Evolutionary conservation across 2,797 vertebrate species (phyloP), one percentile per base, ranked within the genome.

Genomic region (Orientallactaga sibirica): DNA sequence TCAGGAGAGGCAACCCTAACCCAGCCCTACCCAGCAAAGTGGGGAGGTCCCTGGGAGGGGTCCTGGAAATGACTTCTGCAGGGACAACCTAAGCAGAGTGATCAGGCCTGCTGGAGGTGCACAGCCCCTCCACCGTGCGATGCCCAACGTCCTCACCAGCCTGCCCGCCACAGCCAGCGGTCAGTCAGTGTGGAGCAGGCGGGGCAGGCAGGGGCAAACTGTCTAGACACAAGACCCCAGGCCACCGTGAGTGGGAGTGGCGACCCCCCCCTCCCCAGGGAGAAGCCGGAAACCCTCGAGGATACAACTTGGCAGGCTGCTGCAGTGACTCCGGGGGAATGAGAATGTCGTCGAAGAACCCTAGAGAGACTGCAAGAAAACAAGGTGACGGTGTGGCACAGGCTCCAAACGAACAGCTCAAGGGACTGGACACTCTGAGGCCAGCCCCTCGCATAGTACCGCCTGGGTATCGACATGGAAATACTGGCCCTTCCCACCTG

Each of bases 301-400:
- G 99, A 99, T 99, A 99, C 99, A 99, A 99, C 95, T 99, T 99
- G 68, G 99, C 99, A 11, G 99, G 99, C 96, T 99, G 99, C 92
- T 99, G 99, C 88, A 99, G 98, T 0, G 99, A 99, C 98, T 99
- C 99, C 0, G 99, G 99, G 14, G 99, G 99, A 86, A 99, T 99
- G 95, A 99, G 97, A 92, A 99, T 99, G 98, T 99, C 99, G 8
- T 99, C 99, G 19, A 99, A 99, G 98, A 99, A 99, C 84, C 99
- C 99, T 96, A 99, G 98, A 20, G 99, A 99, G 97, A 99, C 99
- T 99, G 98, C 0, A 43, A 97, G 95, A 91, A 97, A 96, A 22
- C 7, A 77, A 95, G 78, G 67, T n/a, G 73, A 66, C 27, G 27
- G 62, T 2, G 2, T 33, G 41, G 25, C 88, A 58, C 3, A 0